Conservation (phyloP, 2,797 vertebrate species). For the Morelia viridis region DNA sequence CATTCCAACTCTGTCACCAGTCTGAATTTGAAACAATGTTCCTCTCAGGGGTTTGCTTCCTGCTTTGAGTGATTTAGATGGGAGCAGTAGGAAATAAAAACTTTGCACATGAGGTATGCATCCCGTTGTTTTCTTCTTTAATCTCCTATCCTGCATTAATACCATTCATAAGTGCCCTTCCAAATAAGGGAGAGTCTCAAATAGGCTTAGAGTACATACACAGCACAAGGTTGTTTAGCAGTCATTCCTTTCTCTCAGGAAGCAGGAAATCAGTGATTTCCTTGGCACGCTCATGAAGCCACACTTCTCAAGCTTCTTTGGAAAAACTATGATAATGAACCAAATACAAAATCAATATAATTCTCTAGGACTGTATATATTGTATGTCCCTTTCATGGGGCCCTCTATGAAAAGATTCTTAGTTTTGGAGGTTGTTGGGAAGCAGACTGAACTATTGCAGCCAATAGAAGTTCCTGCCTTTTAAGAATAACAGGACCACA, state of each 20-base stretch:
- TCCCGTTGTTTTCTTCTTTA: neutral
- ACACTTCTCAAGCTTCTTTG: neutral
- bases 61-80: neutral
- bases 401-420: neutral
- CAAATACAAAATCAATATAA: neutral
- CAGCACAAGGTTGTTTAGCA: neutral
- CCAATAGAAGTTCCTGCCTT: too few species aligned
- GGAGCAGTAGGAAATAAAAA: neutral
- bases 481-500: neutral
- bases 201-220: neutral
- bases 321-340: neutral
- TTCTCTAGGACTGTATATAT: neutral
- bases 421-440: neutral
- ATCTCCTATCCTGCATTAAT: neutral
- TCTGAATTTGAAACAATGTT: neutral
- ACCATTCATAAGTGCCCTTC: neutral
- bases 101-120: neutral
- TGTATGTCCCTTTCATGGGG: neutral
- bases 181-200: neutral
- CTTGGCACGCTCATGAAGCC: neutral
- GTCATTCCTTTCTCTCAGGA: neutral
- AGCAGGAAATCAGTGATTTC: neutral
- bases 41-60: neutral
- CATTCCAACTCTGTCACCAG: neutral
- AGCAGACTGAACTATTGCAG: neutral